Evolutionary conservation across 2,888 invertebrate species (phyloP).

Genomic region (Parascotia fuliginaria): DNA sequence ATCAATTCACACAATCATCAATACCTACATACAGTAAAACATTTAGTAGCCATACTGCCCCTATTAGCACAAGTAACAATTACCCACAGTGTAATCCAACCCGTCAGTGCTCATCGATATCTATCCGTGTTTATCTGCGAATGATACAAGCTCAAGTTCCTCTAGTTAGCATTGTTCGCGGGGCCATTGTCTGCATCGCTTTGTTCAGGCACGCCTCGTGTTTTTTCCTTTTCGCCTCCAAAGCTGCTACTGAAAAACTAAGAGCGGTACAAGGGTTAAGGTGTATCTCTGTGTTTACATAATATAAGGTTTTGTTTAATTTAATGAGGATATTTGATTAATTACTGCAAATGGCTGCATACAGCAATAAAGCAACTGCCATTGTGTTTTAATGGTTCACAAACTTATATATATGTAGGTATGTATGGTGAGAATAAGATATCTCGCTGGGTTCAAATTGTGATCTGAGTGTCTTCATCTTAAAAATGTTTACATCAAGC

Average conservation of each 20-base stretch:
- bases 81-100: constrained; percentile 3
- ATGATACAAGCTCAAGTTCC: constrained; percentile 72
- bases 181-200: constrained; percentile 73
- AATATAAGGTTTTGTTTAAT: constrained; percentile 30
- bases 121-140: constrained; percentile 72
- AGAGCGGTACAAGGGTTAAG: constrained; percentile 40
- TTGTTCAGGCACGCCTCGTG: constrained; percentile 82
- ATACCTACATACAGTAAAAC: no score
- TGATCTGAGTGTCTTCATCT: no score
- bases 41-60: no score
- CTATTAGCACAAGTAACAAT: background rate
- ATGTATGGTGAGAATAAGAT: no score
- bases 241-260: constrained; percentile 62
- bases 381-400: no score
- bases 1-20: no score
- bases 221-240: constrained; percentile 77
- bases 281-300: constrained; percentile 40
- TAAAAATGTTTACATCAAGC: no score
- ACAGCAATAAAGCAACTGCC: no score
- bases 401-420: no score
- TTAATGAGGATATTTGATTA: background rate
- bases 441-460: no score
- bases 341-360: background rate
- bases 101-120: constrained; percentile 48
- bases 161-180: constrained; percentile 82